phyloP scores from a whole-genome alignment of 1,140 invertebrate species.

The Drosophila bifasciata region DNA sequence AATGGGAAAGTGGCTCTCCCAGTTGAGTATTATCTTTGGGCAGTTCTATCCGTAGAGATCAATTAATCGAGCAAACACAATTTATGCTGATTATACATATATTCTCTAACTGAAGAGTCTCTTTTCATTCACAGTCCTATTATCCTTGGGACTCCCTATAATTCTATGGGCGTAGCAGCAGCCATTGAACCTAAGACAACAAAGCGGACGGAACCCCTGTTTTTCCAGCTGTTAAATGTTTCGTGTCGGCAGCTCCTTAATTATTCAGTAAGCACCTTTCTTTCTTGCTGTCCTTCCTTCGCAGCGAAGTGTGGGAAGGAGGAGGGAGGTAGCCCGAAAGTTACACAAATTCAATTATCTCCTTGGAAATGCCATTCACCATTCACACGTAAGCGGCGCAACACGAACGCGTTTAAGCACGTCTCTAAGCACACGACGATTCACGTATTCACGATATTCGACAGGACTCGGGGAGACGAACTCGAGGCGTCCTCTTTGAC shows the following conservation, averaged over 20 bases:
- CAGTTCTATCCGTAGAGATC: neutral
- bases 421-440: slow-evolving; percentile 2
- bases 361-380: slow-evolving; percentile 19
- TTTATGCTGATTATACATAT: slow-evolving; percentile 36
- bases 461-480: slow-evolving; percentile 22
- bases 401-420: neutral
- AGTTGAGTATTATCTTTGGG: too few species aligned
- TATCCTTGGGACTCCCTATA: slow-evolving; percentile 8
- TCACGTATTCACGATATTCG: slow-evolving; percentile 23
- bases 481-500: slow-evolving; percentile 66
- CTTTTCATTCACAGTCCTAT: neutral
- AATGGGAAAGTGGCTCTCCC: too few species aligned
- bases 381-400: slow-evolving; percentile 9
- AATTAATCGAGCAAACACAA: slow-evolving; percentile 1
- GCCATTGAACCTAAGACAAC: slow-evolving; percentile 44
- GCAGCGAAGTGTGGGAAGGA: too few species aligned
- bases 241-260: slow-evolving; percentile 56
- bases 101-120: too few species aligned
- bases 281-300: neutral
- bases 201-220: slow-evolving; percentile 14
- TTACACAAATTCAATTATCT: slow-evolving; percentile 69
- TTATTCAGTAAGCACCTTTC: slow-evolving; percentile 61
- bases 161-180: slow-evolving; percentile 26
- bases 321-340: neutral
- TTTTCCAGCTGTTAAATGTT: slow-evolving; percentile 32